A percentile compares a stretch with the other conserved stretches of the same genome.
Evolutionary conservation across 1,140 invertebrate genomes (phyloP).

Genomic region (Zaprionus vittiger): DNA sequence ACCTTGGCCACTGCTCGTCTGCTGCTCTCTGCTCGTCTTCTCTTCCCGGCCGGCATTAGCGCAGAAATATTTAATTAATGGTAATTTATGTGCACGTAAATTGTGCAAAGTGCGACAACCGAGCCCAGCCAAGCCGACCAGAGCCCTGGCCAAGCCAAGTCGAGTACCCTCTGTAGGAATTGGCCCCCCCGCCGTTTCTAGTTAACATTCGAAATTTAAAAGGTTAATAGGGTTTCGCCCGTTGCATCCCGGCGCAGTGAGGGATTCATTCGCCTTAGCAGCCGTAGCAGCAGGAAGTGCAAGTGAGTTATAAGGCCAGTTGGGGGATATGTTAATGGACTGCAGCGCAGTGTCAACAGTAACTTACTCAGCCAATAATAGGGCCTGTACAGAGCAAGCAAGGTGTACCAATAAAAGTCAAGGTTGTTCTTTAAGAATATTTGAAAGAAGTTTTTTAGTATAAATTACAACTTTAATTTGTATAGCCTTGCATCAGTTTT

Average conservation of each 20-base stretch:
- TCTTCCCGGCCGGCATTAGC: constrained; percentile 57
- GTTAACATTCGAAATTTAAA: constrained; percentile 69
- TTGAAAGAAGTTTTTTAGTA: not conserved
- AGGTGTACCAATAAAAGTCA: constrained; percentile 1
- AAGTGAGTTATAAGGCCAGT: constrained; percentile 46
- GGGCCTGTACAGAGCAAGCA: not conserved
- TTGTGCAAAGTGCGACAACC: constrained; percentile 73
- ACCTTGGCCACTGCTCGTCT: constrained; percentile 43
- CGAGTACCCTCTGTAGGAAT: constrained; percentile 20
- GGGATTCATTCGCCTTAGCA: constrained; percentile 50
- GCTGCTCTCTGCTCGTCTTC: not conserved
- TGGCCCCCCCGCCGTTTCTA: constrained; percentile 67
- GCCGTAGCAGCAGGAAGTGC: constrained; percentile 45
- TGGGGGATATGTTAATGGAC: constrained; percentile 47
- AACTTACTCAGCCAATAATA: constrained; percentile 15
- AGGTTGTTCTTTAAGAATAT: not conserved
- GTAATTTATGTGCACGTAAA: constrained; percentile 81
- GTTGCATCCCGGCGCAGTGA: constrained; percentile 18
- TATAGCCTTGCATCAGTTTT: too few species aligned
- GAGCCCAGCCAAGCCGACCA: constrained; percentile 19
- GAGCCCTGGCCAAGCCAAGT: constrained; percentile 18
- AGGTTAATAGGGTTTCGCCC: constrained; percentile 74
- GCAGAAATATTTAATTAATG: constrained; percentile 82
- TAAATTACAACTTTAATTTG: constrained; percentile 1
- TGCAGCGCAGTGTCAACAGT: constrained; percentile 57